These are phyloP conservation scores for Sterrhoptilus dennistouni DNA, from an alignment of 2,113 vertebrate species.

Conservation along the genomic window DNA sequence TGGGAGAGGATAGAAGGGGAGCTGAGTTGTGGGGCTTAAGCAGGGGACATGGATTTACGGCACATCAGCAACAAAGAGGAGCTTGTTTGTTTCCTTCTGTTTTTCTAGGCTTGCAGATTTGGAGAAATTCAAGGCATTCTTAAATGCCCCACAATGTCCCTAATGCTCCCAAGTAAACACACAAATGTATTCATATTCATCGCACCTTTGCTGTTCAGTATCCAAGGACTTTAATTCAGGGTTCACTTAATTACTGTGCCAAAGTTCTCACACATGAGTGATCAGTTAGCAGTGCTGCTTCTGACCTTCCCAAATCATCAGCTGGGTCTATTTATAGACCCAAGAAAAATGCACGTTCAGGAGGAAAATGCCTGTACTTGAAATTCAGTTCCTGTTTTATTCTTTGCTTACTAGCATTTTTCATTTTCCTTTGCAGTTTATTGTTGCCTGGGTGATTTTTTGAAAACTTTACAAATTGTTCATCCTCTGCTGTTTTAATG, in stretches of 20 bases:
- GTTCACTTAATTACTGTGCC: not conserved
- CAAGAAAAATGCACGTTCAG: not conserved
- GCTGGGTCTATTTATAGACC: not conserved
- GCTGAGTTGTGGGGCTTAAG: not conserved
- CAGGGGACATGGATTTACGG: not conserved
- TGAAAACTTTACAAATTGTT: not conserved
- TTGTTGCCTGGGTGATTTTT: not conserved
- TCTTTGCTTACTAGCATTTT: not conserved
- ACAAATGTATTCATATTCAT: not conserved
- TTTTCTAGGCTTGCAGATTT: not conserved
- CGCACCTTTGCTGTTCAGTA: not conserved
- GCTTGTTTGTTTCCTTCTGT: not conserved
- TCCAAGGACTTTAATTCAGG: not conserved
- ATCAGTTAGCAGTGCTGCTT: not conserved
- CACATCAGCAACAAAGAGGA: not conserved
- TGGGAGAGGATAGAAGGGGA: not conserved
- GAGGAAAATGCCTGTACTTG: not conserved
- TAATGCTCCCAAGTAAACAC: not conserved
- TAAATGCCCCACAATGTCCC: not conserved
- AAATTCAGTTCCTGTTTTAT: not conserved
- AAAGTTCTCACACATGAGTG: not conserved
- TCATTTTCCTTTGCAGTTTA: not conserved
- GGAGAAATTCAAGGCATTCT: not conserved
- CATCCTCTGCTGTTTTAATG: not conserved
- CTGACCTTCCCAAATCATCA: not conserved